Evolutionary conservation across 2,797 vertebrate species (phyloP).

Genomic region (Tragelaphus eurycerus): DNA sequence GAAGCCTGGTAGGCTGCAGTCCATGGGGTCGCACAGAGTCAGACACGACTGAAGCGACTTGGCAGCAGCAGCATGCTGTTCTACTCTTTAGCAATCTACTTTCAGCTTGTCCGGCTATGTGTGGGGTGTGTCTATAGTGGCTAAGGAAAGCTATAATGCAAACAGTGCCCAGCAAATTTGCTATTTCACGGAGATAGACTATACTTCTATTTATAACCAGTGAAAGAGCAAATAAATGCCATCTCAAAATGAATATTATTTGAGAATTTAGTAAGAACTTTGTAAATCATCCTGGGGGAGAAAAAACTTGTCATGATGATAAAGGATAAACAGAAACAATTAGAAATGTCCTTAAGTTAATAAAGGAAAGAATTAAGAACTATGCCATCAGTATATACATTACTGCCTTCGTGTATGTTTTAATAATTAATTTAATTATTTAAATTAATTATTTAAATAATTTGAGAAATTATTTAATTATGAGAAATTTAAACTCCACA

Average conservation of each 20-base stretch:
- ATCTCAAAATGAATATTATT: background rate
- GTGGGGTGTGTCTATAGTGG: background rate
- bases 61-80: too few species aligned
- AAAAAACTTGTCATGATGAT: background rate
- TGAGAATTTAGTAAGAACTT: constrained; percentile 13
- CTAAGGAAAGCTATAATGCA: background rate
- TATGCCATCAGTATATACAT: background rate
- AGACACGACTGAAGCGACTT: too few species aligned
- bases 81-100: background rate
- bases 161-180: background rate
- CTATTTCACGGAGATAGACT: background rate
- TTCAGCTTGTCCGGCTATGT: background rate
- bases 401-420: background rate
- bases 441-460: too few species aligned
- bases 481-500: background rate
- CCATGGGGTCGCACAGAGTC: too few species aligned
- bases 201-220: background rate
- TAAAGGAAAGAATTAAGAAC: background rate
- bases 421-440: background rate
- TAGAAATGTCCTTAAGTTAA: background rate
- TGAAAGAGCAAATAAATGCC: background rate
- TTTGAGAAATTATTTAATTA: too few species aligned
- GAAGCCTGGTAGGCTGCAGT: too few species aligned
- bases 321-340: background rate
- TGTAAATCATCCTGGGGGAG: background rate